These are phyloP conservation scores for Leptobrachium leishanense DNA, from an alignment of 2,113 vertebrate species.

Conservation along the genomic window DNA sequence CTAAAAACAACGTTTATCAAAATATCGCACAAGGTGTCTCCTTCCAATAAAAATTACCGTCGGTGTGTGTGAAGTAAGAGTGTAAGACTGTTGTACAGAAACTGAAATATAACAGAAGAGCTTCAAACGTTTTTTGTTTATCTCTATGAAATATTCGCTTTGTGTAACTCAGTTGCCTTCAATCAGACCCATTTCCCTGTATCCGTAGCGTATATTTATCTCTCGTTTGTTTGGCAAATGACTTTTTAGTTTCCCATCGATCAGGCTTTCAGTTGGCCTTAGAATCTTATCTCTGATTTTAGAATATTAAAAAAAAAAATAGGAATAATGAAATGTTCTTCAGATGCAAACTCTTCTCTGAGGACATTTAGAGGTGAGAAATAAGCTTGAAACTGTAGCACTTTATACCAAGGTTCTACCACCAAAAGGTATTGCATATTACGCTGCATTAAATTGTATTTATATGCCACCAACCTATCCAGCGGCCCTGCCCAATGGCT, in stretches of 20 bases:
- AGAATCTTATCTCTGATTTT: constrained; percentile 24
- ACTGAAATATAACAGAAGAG: neutral
- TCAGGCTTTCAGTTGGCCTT: constrained; percentile 4
- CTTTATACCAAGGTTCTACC: neutral
- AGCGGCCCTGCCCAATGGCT: too few species aligned
- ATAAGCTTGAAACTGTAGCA: neutral
- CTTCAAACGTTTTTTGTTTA: constrained; percentile 12
- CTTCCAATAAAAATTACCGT: too few species aligned
- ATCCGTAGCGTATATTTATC: constrained; percentile 24
- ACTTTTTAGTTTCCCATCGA: constrained; percentile 33
- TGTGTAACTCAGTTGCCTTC: neutral
- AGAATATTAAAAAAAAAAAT: constrained; percentile 25
- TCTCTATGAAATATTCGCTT: constrained; percentile 30
- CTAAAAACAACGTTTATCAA: too few species aligned
- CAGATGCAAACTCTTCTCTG: neutral
- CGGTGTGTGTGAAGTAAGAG: too few species aligned
- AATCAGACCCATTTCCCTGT: neutral
- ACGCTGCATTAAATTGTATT: too few species aligned
- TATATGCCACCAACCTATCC: too few species aligned
- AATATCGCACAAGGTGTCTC: too few species aligned
- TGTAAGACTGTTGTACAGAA: too few species aligned
- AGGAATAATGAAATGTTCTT: too few species aligned
- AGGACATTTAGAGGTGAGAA: constrained; percentile 36
- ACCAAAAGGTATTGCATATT: too few species aligned
- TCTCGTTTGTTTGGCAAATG: constrained; percentile 16